These are phyloP conservation scores for Zygogramma bicolorata DNA, from an alignment of 2,888 invertebrate species.

Conservation along the genomic window DNA sequence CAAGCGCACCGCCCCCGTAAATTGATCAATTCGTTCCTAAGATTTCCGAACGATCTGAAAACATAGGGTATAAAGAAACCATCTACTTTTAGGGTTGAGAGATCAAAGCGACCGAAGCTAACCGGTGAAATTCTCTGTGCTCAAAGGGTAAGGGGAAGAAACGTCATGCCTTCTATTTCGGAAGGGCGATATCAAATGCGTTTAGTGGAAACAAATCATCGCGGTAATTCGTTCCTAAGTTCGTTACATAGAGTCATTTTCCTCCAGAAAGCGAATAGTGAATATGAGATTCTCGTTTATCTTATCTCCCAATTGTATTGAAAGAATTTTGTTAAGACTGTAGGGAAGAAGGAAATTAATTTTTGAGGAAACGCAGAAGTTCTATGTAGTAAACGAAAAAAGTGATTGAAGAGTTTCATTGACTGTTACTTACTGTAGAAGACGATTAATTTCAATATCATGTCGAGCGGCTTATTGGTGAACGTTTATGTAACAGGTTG, in stretches of 20 bases:
- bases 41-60: slow-evolving; percentile 11
- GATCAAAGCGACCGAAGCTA: slow-evolving; percentile 34
- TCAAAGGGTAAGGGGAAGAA: slow-evolving; percentile 30
- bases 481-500: too few relatives aligned
- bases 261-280: background rate
- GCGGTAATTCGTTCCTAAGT: slow-evolving; percentile 28
- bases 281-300: background rate
- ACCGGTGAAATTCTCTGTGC: slow-evolving; percentile 34
- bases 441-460: too few relatives aligned
- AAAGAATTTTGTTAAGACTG: background rate
- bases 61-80: slow-evolving; percentile 24
- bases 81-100: slow-evolving; percentile 34
- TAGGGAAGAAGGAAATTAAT: too few relatives aligned
- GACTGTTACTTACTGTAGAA: too few relatives aligned
- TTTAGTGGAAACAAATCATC: slow-evolving; percentile 27
- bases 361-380: too few relatives aligned
- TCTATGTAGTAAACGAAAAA: too few relatives aligned
- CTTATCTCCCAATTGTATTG: too few relatives aligned
- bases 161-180: slow-evolving; percentile 15
- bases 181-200: slow-evolving; percentile 22
- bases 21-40: slow-evolving; percentile 17
- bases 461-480: too few relatives aligned
- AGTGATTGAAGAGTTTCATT: too few relatives aligned
- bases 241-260: slow-evolving; percentile 20
- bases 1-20: background rate